Percentiles rank a stretch among this genome's conserved stretches.
phyloP scores from a whole-genome alignment of 1,140 invertebrate genomes.

The Wiebesia pumilae region DNA sequence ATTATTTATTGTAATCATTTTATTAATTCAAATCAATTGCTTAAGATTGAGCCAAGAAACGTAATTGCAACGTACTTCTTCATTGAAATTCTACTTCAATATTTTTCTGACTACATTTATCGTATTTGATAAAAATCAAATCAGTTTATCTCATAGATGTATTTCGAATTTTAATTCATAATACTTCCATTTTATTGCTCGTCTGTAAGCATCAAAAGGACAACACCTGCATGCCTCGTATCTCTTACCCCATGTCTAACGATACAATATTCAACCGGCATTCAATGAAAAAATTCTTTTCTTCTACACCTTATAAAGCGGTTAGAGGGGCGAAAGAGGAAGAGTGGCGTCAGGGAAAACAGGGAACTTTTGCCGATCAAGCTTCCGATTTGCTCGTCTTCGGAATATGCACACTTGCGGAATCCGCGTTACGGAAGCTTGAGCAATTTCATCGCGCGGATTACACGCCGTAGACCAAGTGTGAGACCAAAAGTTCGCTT shows the following conservation, averaged over 20 bases:
- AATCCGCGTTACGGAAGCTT: neutral
- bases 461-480: neutral
- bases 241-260: neutral
- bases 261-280: neutral
- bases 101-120: no score
- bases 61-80: no score
- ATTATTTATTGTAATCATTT: neutral
- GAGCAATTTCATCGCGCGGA: neutral
- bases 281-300: neutral
- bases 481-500: neutral
- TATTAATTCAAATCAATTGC: no score
- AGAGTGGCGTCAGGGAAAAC: neutral
- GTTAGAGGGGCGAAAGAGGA: neutral
- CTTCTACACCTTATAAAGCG: neutral
- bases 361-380: neutral
- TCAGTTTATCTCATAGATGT: neutral
- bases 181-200: neutral
- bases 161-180: neutral
- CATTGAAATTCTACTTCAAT: no score
- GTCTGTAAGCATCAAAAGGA: neutral
- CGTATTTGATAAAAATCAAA: neutral
- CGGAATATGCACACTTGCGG: conserved; percentile 24
- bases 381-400: neutral
- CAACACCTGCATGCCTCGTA: neutral
- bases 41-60: no score